phyloP scores from a whole-genome alignment of 2,888 invertebrate species.

The Thereva nobilitata region DNA sequence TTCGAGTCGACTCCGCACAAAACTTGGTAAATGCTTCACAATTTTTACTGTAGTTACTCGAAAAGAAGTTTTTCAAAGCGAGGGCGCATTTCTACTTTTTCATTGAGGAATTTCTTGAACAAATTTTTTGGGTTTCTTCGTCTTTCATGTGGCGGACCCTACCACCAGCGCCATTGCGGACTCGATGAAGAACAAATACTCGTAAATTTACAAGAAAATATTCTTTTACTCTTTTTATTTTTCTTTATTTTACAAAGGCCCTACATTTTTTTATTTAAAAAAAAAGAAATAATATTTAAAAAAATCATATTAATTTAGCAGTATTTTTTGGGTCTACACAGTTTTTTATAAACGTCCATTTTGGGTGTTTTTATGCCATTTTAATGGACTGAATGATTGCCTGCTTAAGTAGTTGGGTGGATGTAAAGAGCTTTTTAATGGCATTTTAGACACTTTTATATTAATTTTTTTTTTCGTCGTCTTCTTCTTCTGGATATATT shows the following conservation, averaged over 20 bases:
- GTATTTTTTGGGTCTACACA: neutral
- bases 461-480: slow-evolving; percentile 23
- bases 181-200: too few relatives aligned
- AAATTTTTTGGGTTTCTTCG: slow-evolving; percentile 7
- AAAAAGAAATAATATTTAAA: neutral
- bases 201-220: too few relatives aligned
- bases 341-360: slow-evolving; percentile 11
- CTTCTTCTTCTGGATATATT: slow-evolving; percentile 9
- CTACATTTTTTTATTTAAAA: too few relatives aligned
- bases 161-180: too few relatives aligned
- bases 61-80: slow-evolving; percentile 1
- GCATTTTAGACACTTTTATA: slow-evolving; percentile 17
- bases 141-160: too few relatives aligned
- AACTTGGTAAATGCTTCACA: too few relatives aligned
- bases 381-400: slow-evolving; percentile 22
- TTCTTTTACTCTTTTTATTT: too few relatives aligned
- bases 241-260: too few relatives aligned
- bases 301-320: slow-evolving; percentile 24
- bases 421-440: slow-evolving; percentile 17
- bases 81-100: slow-evolving; percentile 14
- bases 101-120: slow-evolving; percentile 27
- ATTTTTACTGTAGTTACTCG: too few relatives aligned
- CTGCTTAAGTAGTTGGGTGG: slow-evolving; percentile 26
- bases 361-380: slow-evolving; percentile 21
- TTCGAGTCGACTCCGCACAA: too few relatives aligned